Conservation (phyloP, 2,888 invertebrate genomes). For the Priocnemis perturbator region DNA sequence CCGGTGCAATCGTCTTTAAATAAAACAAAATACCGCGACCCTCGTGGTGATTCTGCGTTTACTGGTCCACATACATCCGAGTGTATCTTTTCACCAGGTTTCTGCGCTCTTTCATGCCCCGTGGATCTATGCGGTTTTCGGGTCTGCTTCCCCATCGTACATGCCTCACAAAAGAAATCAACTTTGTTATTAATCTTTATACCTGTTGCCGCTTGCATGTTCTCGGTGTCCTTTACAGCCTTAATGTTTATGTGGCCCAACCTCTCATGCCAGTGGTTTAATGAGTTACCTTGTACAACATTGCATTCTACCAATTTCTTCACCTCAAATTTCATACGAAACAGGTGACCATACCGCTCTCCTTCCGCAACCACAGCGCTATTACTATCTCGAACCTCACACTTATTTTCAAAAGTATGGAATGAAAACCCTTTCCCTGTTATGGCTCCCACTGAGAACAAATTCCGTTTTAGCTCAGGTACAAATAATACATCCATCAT, state of each 20-base stretch:
- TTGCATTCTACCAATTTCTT: neutral
- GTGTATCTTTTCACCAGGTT: neutral
- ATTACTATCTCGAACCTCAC: neutral
- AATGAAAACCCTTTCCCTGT: too few relatives aligned
- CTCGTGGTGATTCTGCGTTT: constrained; percentile 1
- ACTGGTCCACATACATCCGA: neutral
- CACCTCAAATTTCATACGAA: too few relatives aligned
- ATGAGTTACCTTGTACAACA: neutral
- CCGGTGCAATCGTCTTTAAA: constrained; percentile 43
- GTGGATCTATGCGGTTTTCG: neutral
- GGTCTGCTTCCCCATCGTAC: neutral
- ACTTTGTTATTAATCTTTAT: neutral
- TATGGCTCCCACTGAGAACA: neutral
- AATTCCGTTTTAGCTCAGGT: neutral
- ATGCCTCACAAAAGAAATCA: neutral
- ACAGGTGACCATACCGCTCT: neutral
- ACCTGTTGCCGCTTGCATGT: neutral
- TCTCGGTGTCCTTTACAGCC: neutral
- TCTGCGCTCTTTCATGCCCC: neutral
- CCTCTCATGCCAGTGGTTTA: neutral
- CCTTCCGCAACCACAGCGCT: neutral
- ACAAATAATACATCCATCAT: neutral
- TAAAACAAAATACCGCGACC: constrained; percentile 13
- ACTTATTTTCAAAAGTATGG: neutral
- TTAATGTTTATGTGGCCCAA: neutral